A percentile compares a stretch with the other conserved stretches of the same genome.
phyloP scores from a whole-genome alignment of 2,113 vertebrate genomes.

The Macquaria ambigua region DNA sequence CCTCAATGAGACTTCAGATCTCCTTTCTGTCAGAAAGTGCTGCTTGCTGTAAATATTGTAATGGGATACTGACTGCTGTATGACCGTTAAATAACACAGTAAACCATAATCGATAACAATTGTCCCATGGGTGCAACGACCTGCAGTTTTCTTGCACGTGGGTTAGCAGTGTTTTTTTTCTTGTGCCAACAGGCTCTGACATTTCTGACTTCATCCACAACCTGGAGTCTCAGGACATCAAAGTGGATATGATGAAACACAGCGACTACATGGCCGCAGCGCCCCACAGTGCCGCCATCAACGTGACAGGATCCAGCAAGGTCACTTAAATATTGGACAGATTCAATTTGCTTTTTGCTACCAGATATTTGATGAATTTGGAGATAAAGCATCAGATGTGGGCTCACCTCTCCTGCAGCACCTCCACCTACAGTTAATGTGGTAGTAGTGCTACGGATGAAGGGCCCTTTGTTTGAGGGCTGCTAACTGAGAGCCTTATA shows the following conservation, averaged over 20 bases:
- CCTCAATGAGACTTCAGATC: neutral
- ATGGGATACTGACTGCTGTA: neutral
- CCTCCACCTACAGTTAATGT: neutral
- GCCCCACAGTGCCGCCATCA: conserved; percentile 93
- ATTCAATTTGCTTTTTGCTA: conserved; percentile 2
- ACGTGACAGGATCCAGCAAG: conserved; percentile 87
- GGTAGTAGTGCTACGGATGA: neutral
- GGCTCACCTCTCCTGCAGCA: neutral
- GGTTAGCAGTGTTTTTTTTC: neutral
- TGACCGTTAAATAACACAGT: neutral
- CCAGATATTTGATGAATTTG: neutral
- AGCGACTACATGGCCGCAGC: conserved; percentile 89
- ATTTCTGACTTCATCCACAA: conserved; percentile 88
- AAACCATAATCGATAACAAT: neutral
- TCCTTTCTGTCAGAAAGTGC: neutral
- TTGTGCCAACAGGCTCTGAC: conserved; percentile 81
- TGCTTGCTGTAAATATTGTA: conserved; percentile 30
- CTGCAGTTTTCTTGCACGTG: neutral
- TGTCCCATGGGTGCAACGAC: neutral
- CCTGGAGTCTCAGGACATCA: conserved; percentile 88
- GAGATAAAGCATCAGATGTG: conserved; percentile 1
- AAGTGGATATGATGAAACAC: conserved; percentile 88
- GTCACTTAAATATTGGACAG: conserved; percentile 68
- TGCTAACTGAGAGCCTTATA: neutral
- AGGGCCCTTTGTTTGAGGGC: conserved; percentile 14